These are phyloP conservation scores for Zaprionus lachaisei DNA, from an alignment of 1,140 invertebrate species.

Conservation along the genomic window DNA sequence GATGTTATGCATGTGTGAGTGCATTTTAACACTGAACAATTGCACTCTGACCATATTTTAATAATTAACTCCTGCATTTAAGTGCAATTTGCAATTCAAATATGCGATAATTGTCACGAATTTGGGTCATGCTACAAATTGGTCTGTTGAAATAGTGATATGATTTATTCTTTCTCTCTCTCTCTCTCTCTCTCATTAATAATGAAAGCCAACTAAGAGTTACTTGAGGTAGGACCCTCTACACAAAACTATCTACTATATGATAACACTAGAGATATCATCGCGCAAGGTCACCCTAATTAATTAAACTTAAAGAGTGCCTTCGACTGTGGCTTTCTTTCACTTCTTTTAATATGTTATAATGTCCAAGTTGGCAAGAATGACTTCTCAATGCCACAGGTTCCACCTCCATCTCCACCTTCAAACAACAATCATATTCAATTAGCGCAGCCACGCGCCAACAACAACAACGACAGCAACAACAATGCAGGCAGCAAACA, in stretches of 20 bases:
- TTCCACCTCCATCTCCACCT: background rate
- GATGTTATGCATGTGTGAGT: background rate
- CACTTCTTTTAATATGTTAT: background rate
- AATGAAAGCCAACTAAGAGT: background rate
- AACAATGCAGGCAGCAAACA: conserved; percentile 4
- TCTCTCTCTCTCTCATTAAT: background rate
- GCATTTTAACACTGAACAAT: background rate
- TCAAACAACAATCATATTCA: conserved; percentile 46
- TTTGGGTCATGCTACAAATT: conserved; percentile 1
- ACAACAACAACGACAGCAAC: conserved; percentile 10
- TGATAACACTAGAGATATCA: background rate
- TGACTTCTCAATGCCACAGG: conserved; percentile 21
- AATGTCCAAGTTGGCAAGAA: background rate
- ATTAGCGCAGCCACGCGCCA: conserved; percentile 55
- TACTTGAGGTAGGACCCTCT: background rate
- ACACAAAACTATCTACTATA: background rate
- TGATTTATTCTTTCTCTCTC: background rate
- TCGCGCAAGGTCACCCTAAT: background rate
- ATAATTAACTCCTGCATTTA: conserved; percentile 23
- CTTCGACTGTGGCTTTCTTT: background rate
- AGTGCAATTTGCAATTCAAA: conserved; percentile 29
- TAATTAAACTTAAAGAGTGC: background rate
- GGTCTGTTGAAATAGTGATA: conserved; percentile 3
- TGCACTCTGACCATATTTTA: conserved; percentile 6
- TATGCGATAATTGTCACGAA: conserved; percentile 16